phyloP scores from a whole-genome alignment of 2,797 vertebrate genomes.

The Argentina silus region DNA sequence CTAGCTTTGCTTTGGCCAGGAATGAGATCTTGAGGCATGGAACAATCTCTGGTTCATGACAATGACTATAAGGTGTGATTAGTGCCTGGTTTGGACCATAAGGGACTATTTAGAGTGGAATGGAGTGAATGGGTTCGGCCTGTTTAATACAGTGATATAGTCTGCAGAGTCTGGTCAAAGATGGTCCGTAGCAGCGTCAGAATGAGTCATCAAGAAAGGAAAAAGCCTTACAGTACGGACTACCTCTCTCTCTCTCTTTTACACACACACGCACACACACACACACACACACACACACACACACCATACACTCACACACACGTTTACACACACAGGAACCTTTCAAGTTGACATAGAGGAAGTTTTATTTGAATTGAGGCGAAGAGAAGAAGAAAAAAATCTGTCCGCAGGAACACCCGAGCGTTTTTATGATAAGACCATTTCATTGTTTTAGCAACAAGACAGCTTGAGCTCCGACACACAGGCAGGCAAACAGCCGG shows the following conservation, averaged over 20 bases:
- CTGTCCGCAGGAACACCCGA: conserved; percentile 15
- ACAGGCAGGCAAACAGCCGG: conserved; percentile 32
- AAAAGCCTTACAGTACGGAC: not conserved
- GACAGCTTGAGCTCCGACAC: conserved; percentile 47
- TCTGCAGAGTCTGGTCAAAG: conserved; percentile 15
- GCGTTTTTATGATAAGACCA: conserved; percentile 52
- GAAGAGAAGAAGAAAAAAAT: conserved; percentile 17
- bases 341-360: conserved; percentile 18
- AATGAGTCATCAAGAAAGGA: not conserved
- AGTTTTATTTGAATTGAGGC: conserved; percentile 40
- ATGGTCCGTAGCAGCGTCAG: conserved; percentile 2
- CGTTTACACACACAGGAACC: conserved; percentile 14
- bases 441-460: conserved; percentile 64
- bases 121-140: conserved; percentile 35
- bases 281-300: conserved; percentile 11
- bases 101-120: conserved; percentile 25
- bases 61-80: not conserved
- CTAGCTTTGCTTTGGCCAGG: not conserved
- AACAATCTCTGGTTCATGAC: not conserved
- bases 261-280: not conserved
- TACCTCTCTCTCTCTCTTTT: not conserved
- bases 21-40: not conserved
- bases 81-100: not conserved
- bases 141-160: conserved; percentile 25
- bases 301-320: not conserved